phyloP scores from a whole-genome alignment of 2,113 vertebrate genomes.

The Scytalopus superciliaris region DNA sequence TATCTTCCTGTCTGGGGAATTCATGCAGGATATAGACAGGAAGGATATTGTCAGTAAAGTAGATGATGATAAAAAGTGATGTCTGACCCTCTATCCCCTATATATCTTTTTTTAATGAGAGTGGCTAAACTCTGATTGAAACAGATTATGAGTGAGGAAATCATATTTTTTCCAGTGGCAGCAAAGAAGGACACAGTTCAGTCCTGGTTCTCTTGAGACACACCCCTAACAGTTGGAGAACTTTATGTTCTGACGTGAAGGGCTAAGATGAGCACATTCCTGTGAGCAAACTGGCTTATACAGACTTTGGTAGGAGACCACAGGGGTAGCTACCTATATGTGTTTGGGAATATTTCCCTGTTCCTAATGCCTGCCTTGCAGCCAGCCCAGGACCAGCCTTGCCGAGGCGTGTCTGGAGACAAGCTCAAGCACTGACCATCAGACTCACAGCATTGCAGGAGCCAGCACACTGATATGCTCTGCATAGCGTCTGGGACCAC shows the following conservation, averaged over 20 bases:
- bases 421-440: accelerated
- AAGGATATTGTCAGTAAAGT: neutral
- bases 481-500: neutral
- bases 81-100: neutral
- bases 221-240: neutral
- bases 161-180: neutral
- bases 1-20: neutral
- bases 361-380: neutral
- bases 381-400: neutral
- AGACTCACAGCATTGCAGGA: neutral
- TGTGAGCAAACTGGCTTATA: neutral
- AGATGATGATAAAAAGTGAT: neutral
- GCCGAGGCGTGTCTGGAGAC: accelerated
- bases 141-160: neutral
- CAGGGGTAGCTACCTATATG: neutral
- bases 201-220: neutral
- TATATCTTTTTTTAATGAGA: neutral
- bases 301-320: neutral
- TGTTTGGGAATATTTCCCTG: neutral
- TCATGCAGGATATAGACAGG: neutral
- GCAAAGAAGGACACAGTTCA: neutral
- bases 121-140: neutral
- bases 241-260: neutral
- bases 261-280: neutral
- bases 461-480: accelerated